phyloP scores from a whole-genome alignment of 2,888 invertebrate species.

The Eilema caniola region DNA sequence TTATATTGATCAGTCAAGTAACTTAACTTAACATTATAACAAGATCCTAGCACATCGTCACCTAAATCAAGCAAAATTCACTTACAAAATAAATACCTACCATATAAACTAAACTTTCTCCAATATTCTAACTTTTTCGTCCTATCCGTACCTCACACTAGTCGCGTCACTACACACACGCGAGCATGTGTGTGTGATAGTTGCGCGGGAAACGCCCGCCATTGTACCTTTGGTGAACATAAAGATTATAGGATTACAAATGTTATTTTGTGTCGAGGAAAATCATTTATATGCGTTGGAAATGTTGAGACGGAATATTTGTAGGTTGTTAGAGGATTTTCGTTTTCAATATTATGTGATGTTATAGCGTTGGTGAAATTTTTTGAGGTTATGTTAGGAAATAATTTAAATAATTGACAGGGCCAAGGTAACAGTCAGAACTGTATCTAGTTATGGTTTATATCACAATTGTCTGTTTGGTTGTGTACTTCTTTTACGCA shows the following conservation, averaged over 20 bases:
- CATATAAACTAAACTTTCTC: background rate
- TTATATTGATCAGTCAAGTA: too few relatives aligned
- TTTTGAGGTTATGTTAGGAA: background rate
- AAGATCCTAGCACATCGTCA: background rate
- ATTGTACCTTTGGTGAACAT: slow-evolving; percentile 38
- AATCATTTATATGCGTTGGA: slow-evolving; percentile 11
- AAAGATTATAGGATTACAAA: slow-evolving; percentile 36
- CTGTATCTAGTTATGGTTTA: too few relatives aligned
- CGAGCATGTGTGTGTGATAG: slow-evolving; percentile 51
- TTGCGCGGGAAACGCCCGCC: slow-evolving; percentile 40
- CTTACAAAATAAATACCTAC: background rate
- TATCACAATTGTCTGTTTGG: too few relatives aligned
- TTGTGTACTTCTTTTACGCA: too few relatives aligned
- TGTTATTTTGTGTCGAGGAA: slow-evolving; percentile 24
- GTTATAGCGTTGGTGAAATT: background rate
- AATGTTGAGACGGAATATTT: background rate
- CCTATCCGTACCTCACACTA: slow-evolving; percentile 47
- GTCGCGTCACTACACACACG: slow-evolving; percentile 42
- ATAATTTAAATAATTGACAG: background rate
- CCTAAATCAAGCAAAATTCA: background rate
- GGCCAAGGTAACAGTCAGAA: too few relatives aligned
- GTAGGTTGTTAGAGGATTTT: background rate
- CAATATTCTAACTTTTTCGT: slow-evolving; percentile 17
- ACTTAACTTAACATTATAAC: too few relatives aligned
- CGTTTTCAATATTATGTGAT: background rate